phyloP scores from a whole-genome alignment of 2,888 invertebrate genomes.

The Trichogramma dendrolimi region DNA sequence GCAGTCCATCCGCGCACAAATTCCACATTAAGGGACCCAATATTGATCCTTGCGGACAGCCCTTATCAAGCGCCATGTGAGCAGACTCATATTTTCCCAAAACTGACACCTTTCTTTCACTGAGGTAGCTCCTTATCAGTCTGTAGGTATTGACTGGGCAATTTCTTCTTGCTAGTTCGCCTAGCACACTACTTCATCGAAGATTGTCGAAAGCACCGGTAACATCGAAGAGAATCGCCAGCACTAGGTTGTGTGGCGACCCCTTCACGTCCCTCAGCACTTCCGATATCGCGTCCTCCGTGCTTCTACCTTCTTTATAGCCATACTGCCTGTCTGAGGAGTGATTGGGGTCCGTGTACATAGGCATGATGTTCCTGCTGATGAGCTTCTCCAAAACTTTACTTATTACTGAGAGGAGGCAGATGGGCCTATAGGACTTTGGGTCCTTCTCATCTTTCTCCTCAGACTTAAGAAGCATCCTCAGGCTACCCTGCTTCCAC shows the following conservation, averaged over 20 bases:
- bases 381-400: slow-evolving; percentile 3
- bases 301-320: background rate
- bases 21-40: too few relatives aligned
- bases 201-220: background rate
- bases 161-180: background rate
- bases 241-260: background rate
- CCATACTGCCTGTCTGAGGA: background rate
- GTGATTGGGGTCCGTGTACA: background rate
- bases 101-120: background rate
- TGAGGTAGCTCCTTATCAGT: background rate
- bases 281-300: background rate
- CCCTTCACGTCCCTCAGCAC: background rate
- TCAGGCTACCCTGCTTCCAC: background rate
- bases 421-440: background rate
- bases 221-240: background rate
- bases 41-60: too few relatives aligned
- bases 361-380: background rate
- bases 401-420: background rate
- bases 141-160: background rate
- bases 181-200: background rate
- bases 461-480: background rate
- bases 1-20: background rate
- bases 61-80: background rate
- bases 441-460: background rate
- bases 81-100: background rate